A percentile compares a stretch with the other conserved stretches of the same genome.
Conservation (phyloP, 2,797 vertebrate genomes). For the Acrossocheilus wenchowensis region DNA sequence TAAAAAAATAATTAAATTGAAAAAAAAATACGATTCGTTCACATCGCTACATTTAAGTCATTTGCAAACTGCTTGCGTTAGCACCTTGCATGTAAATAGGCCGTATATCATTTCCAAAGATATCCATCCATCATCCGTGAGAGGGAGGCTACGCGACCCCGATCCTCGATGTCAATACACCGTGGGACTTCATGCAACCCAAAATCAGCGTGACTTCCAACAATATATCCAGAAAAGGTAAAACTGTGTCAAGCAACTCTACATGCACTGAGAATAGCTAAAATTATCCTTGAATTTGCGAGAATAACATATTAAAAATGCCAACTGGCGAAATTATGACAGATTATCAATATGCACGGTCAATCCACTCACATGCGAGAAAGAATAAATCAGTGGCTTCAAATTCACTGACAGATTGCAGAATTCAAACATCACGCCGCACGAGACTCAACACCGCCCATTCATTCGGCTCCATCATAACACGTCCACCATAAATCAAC, state of each 20-base stretch:
- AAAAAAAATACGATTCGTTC: not conserved
- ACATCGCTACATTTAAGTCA: not conserved
- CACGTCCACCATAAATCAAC: conserved; percentile 35
- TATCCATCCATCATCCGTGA: conserved; percentile 2
- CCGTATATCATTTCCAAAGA: not conserved
- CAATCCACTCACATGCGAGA: too few relatives aligned
- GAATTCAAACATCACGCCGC: conserved; percentile 39
- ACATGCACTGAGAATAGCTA: not conserved
- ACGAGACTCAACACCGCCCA: conserved; percentile 58
- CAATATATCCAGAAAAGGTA: conserved; percentile 18
- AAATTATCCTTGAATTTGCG: not conserved
- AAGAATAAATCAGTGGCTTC: not conserved
- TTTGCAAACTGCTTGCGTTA: conserved; percentile 22
- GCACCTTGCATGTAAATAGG: conserved; percentile 25
- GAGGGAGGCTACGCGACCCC: conserved; percentile 20
- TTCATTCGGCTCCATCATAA: conserved; percentile 60
- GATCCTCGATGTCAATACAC: conserved; percentile 35
- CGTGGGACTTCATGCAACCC: conserved; percentile 13
- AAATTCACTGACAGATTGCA: conserved; percentile 29
- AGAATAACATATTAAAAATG: not conserved
- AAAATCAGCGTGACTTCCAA: conserved; percentile 31
- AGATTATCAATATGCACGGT: not conserved
- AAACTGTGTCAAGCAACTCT: conserved; percentile 23
- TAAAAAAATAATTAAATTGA: not conserved
- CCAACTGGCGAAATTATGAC: conserved; percentile 30